These are phyloP conservation scores for Oreonectes daqikongensis DNA, from an alignment of 2,797 vertebrate genomes.

Conservation along the genomic window DNA sequence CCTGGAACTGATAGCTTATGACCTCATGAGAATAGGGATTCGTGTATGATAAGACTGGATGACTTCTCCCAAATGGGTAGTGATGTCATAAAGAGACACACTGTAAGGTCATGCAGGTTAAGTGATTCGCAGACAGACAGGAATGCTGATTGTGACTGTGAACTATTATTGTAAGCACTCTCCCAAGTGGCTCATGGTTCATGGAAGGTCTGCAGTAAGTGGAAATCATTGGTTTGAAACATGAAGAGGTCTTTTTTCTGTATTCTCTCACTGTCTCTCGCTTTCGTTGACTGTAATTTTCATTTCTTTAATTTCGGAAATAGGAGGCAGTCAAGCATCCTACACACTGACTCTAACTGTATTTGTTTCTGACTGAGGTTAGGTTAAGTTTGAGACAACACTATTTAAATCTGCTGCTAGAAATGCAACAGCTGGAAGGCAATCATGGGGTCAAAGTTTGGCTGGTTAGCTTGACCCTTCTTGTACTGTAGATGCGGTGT, in stretches of 20 bases:
- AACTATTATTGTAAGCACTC: conserved; percentile 21
- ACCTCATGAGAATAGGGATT: conserved; percentile 39
- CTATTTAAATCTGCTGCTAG: no score
- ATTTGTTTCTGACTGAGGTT: no score
- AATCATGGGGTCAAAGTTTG: no score
- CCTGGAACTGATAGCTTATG: conserved; percentile 30
- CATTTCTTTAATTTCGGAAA: neutral
- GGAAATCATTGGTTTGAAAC: conserved; percentile 3
- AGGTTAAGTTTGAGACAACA: no score
- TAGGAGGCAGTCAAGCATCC: no score
- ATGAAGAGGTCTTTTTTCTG: neutral
- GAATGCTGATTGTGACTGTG: conserved; percentile 26
- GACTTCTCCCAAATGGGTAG: conserved; percentile 38
- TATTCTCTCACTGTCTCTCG: neutral
- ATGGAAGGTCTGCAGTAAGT: conserved; percentile 3
- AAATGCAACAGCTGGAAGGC: no score
- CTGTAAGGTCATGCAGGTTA: conserved; percentile 38
- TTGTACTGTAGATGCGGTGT: no score
- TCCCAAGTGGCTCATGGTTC: conserved; percentile 20
- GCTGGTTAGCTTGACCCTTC: no score
- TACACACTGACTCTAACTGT: no score
- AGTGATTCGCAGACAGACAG: conserved; percentile 31
- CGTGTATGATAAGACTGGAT: conserved; percentile 43
- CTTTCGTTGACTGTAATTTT: neutral
- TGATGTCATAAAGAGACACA: conserved; percentile 34